Percentiles rank a stretch among this genome's conserved stretches.
phyloP scores from a whole-genome alignment of 2,797 vertebrate species.

The Crax fasciolata region DNA sequence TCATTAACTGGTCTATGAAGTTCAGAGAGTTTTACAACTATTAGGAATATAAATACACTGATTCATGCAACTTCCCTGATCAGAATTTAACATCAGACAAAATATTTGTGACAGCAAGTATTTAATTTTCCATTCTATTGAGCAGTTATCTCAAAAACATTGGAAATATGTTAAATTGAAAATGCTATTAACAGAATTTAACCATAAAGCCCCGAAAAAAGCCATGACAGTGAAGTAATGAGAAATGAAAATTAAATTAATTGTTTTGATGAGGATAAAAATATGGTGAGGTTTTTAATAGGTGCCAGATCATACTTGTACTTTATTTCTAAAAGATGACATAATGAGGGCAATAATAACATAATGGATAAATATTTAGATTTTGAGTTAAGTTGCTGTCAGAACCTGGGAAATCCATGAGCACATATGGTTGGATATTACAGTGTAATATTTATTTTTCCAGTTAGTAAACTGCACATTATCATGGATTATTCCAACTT shows the following conservation, averaged over 20 bases:
- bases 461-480: neutral
- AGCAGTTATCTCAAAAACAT: neutral
- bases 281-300: accelerated
- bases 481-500: neutral
- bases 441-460: neutral
- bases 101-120: neutral
- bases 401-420: neutral
- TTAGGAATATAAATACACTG: neutral
- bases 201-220: neutral
- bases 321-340: neutral
- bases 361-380: neutral
- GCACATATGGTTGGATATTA: neutral
- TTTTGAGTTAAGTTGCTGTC: neutral
- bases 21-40: neutral
- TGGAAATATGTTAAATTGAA: neutral
- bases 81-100: neutral
- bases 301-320: neutral
- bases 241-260: neutral
- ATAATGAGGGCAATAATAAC: neutral
- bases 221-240: neutral
- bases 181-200: neutral
- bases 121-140: neutral
- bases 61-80: neutral
- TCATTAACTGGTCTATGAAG: neutral
- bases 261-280: neutral